phyloP scores from a whole-genome alignment of 2,888 invertebrate species.

The Pheosia gnoma region DNA sequence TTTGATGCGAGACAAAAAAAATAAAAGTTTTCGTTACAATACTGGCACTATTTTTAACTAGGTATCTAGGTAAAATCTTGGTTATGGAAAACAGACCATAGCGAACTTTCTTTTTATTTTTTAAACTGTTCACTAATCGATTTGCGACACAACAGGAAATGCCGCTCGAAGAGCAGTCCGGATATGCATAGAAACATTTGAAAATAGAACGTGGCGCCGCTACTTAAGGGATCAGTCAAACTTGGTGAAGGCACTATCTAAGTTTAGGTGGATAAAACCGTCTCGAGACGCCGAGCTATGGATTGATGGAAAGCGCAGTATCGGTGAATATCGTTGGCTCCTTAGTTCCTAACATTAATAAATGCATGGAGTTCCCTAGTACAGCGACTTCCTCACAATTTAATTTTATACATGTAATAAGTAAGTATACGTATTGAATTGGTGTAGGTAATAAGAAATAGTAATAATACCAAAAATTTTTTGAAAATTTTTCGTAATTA shows the following conservation, averaged over 20 bases:
- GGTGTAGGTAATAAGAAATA: too few species aligned
- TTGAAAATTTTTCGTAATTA: too few species aligned
- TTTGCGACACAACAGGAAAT: slow-evolving; percentile 28
- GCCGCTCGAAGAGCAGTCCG: slow-evolving; percentile 32
- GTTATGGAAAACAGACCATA: background rate
- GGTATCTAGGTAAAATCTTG: background rate
- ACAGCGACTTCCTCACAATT: too few species aligned
- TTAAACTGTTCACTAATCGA: background rate
- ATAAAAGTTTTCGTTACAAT: background rate
- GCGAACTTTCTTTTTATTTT: background rate
- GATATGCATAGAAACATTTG: slow-evolving; percentile 43
- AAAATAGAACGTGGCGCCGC: slow-evolving; percentile 56
- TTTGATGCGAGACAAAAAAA: slow-evolving; percentile 2
- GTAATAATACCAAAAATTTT: too few species aligned
- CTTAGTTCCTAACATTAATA: too few species aligned
- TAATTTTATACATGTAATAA: too few species aligned
- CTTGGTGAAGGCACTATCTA: slow-evolving; percentile 77
- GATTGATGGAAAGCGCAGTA: background rate
- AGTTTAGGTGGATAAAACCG: slow-evolving; percentile 47
- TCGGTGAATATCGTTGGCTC: too few species aligned
- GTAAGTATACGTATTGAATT: too few species aligned
- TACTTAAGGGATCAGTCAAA: slow-evolving; percentile 71
- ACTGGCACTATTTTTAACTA: too few species aligned
- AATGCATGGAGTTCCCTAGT: too few species aligned
- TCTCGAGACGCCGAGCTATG: slow-evolving; percentile 1